These are phyloP conservation scores for Stegophylla sp. DNA, from an alignment of 2,888 invertebrate species.

Conservation along the genomic window DNA sequence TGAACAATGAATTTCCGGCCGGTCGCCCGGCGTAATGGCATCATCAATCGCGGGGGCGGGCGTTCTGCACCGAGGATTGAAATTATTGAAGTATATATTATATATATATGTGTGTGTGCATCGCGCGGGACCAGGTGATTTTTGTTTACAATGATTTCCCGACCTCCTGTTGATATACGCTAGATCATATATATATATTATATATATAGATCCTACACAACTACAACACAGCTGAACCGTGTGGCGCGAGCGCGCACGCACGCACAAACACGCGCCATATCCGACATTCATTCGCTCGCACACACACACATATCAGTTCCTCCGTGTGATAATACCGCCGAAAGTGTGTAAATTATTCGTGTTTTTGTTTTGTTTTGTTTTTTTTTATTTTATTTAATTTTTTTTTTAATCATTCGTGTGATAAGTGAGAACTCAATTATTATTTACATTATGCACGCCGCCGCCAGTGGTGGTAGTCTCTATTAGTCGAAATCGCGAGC, in stretches of 20 bases:
- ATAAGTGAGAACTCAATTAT: too few species aligned
- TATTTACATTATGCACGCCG: too few species aligned
- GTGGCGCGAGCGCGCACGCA: background rate
- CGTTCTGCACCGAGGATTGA: background rate
- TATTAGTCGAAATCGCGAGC: too few species aligned
- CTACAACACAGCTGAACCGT: too few species aligned
- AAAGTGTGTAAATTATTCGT: background rate
- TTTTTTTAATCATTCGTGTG: too few species aligned
- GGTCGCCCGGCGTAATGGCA: background rate
- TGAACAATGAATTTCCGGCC: slow-evolving; percentile 18
- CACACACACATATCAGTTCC: background rate
- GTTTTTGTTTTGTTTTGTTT: background rate
- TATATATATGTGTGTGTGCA: background rate
- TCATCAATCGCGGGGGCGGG: too few species aligned
- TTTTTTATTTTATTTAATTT: background rate
- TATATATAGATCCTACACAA: too few species aligned
- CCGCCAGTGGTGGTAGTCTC: too few species aligned
- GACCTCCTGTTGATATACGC: slow-evolving; percentile 46
- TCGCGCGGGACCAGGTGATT: slow-evolving; percentile 43
- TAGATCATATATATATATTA: too few species aligned
- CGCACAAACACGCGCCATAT: background rate
- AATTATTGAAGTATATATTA: too few species aligned
- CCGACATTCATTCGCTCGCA: background rate
- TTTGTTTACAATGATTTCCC: slow-evolving; percentile 46
- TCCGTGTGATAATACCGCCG: background rate